phyloP scores from a whole-genome alignment of 2,888 invertebrate genomes.

The Branchipolynoe longqiensis region DNA sequence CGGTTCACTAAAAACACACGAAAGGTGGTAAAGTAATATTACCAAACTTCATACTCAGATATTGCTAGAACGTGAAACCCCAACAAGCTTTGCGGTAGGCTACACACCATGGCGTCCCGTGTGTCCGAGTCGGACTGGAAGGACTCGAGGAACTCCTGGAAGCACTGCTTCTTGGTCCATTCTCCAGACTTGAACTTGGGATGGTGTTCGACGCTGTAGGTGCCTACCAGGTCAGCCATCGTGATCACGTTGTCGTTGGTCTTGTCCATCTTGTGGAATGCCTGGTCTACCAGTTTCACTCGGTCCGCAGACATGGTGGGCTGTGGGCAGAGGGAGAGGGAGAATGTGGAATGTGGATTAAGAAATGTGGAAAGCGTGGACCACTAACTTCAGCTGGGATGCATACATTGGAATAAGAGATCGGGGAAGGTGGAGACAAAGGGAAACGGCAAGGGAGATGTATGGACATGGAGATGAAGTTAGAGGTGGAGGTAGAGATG shows the following conservation, averaged over 20 bases:
- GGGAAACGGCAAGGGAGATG: too few relatives aligned
- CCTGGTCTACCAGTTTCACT: conserved; percentile 67
- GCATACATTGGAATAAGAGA: too few relatives aligned
- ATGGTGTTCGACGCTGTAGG: conserved; percentile 78
- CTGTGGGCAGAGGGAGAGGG: conserved; percentile 66
- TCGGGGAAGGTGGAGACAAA: too few relatives aligned
- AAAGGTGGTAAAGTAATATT: too few relatives aligned
- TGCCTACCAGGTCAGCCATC: conserved; percentile 77
- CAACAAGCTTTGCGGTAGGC: too few relatives aligned
- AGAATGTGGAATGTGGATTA: too few relatives aligned
- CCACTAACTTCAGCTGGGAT: too few relatives aligned
- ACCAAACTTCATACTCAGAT: too few relatives aligned
- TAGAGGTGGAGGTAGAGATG: too few relatives aligned
- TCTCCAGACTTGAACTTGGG: conserved; percentile 66
- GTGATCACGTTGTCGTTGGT: conserved; percentile 87
- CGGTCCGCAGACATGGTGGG: conserved; percentile 71
- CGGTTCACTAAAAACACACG: too few relatives aligned
- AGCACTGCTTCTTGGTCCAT: conserved; percentile 67
- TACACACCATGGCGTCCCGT: conserved; percentile 35
- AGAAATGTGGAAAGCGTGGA: too few relatives aligned
- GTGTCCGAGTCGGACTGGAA: conserved; percentile 16
- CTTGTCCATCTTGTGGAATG: conserved; percentile 88
- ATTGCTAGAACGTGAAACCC: conserved; percentile 9
- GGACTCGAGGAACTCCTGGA: conserved; percentile 66
- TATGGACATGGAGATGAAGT: too few relatives aligned